These are phyloP conservation scores for Thera obeliscata DNA, from an alignment of 2,888 invertebrate genomes.

Conservation along the genomic window DNA sequence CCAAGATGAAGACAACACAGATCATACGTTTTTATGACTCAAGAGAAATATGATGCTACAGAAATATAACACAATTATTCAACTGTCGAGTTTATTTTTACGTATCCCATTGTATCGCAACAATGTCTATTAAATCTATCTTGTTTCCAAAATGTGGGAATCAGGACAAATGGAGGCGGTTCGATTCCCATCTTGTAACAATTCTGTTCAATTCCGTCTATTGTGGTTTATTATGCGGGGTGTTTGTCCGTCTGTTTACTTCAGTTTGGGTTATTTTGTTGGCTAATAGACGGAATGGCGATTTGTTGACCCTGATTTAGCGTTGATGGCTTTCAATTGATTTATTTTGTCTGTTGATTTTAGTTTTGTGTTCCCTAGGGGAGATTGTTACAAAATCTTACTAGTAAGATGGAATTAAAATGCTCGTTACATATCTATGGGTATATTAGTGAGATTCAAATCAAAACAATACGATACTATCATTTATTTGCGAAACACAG, in stretches of 20 bases:
- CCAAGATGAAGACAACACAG: too few relatives aligned
- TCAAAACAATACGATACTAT: too few relatives aligned
- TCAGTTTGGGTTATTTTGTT: slow-evolving; percentile 56
- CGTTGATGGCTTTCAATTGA: slow-evolving; percentile 27
- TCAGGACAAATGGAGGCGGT: slow-evolving; percentile 64
- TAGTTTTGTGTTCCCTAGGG: neutral
- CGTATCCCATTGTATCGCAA: slow-evolving; percentile 22
- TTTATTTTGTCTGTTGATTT: slow-evolving; percentile 16
- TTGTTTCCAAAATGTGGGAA: slow-evolving; percentile 55
- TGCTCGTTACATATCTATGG: too few relatives aligned
- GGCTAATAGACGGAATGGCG: slow-evolving; percentile 42
- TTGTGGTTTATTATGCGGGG: slow-evolving; percentile 71
- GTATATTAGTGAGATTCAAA: too few relatives aligned
- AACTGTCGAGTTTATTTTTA: slow-evolving; percentile 17
- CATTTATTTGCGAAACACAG: too few relatives aligned
- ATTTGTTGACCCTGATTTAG: slow-evolving; percentile 41
- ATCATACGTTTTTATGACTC: neutral
- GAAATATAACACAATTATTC: neutral
- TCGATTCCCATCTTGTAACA: slow-evolving; percentile 66
- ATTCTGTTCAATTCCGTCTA: slow-evolving; percentile 53
- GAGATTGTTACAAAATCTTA: neutral
- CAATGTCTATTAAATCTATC: slow-evolving; percentile 29
- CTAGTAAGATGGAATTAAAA: neutral
- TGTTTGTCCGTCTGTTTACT: slow-evolving; percentile 67
- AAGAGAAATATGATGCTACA: neutral